Percentiles rank a stretch among this genome's conserved stretches.
phyloP scores from a whole-genome alignment of 2,113 vertebrate genomes.

The Percina caprodes region DNA sequence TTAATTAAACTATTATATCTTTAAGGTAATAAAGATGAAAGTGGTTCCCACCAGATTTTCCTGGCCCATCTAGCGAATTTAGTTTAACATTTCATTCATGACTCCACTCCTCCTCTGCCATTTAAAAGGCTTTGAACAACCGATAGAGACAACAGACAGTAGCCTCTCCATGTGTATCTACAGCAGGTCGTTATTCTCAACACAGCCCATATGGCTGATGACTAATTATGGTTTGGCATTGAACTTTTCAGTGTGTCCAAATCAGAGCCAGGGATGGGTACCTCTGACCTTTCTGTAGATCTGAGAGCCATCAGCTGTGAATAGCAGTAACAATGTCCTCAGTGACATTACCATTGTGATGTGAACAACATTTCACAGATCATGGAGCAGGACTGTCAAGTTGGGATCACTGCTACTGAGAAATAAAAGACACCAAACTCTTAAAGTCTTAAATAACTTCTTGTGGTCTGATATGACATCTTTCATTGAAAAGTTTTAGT shows the following conservation, averaged over 20 bases:
- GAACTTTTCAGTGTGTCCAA: slow-evolving; percentile 51
- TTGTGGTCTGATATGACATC: not conserved
- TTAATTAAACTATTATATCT: not conserved
- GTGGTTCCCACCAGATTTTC: not conserved
- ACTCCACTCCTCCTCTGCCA: not conserved
- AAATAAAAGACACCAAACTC: slow-evolving; percentile 29
- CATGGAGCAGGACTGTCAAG: slow-evolving; percentile 49
- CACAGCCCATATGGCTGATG: slow-evolving; percentile 51
- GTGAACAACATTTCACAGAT: slow-evolving; percentile 65
- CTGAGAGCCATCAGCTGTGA: slow-evolving; percentile 63
- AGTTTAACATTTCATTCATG: slow-evolving; percentile 16
- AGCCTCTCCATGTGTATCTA: slow-evolving; percentile 37
- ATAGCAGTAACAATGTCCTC: slow-evolving; percentile 51
- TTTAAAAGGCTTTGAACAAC: slow-evolving; percentile 24
- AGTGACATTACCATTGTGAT: slow-evolving; percentile 59
- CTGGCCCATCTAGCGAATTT: not conserved
- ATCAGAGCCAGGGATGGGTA: slow-evolving; percentile 39
- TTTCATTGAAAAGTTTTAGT: not conserved
- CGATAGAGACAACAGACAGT: slow-evolving; percentile 20
- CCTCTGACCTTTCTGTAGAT: slow-evolving; percentile 67
- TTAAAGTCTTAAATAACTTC: slow-evolving; percentile 21
- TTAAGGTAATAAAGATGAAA: not conserved
- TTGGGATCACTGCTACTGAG: slow-evolving; percentile 45
- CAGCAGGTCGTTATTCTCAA: slow-evolving; percentile 54
- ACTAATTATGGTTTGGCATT: slow-evolving; percentile 62